Base-by-base conservation (phyloP, 2,113 vertebrate species). In the Psephotus haematonotus region DNA sequence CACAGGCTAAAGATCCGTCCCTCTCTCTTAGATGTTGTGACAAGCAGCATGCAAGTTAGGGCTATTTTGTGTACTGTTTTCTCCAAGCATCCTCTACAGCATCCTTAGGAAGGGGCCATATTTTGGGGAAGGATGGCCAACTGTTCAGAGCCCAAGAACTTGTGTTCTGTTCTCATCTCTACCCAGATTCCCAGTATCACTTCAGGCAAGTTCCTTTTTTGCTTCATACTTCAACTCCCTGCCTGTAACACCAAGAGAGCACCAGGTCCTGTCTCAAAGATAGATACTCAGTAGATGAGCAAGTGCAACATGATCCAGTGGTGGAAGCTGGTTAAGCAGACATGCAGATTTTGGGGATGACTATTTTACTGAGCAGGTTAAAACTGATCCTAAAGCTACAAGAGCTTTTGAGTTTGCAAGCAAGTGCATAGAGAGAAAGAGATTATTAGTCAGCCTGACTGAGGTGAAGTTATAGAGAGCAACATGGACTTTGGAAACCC, bases 11-110 rank as follows among this genome's bases (percentile, higher is more conserved):
- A 68, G 57, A 85, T 69, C 31, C 72, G 87, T 62, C 79, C 82
- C 41, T n/a, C 41, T 83, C 71, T 53, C 76, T 78, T 75, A 57
- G 85, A 82, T 52, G 22, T 59, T 91, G 69, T 90, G 68, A 82
- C n/a, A 74, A 68, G 27, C 59, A 90, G 19, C 7, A 4, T 19
- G 11, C 37, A 47, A 49, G 47, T 70, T 52, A 44, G 69, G 50
- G 41, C 28, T 85, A 1, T 64, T 85, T 82, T 16, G 24, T 62
- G 70, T 28, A 31, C 37, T 82, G 41, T 25, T 85, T 80, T 67
- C 31, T 72, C 41, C 75, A 88, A 4, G 1, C 5, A 7, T 15
- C 7, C 35, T 69, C 35, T 64, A 39, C 10, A 65, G 70, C 35
- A 20, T 28, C 37, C 53, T 83, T 33, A 27, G 55, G 53, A 74